Base-by-base conservation (phyloP, 2,797 vertebrate genomes). In the Gymnodraco acuticeps region DNA sequence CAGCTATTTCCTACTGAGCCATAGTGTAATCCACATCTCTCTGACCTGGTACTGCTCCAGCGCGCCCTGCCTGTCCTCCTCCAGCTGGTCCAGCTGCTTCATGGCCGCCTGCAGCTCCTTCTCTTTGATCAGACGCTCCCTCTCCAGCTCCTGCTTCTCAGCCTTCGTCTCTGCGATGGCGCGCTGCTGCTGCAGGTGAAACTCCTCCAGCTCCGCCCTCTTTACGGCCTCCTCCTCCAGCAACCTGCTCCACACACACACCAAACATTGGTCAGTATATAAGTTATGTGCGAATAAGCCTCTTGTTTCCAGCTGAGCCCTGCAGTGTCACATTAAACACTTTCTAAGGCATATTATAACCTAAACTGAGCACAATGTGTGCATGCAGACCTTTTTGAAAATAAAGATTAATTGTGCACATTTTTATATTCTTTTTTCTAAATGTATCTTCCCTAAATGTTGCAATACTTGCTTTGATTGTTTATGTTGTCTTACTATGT, bases 31-130 rank as follows among this genome's bases (percentile, higher is more conserved):
- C 3, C 10, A n/a, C 14, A 50, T 48, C 38, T 12, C 10, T 48
- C 91, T 91, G 69, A 99, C 98, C 97, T 98, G 95, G 0, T 99
- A 99, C 65, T 98, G 97, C 89, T 97, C 94, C 45, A 98, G 95
- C 0, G 97, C 97, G 27, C 96, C 95, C 47, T 96, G 94, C 56
- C 98, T 94, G 85, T 99, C 97, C 0, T 82, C 59, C 88, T 99
- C 97, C 48, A 99, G 95, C 72, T 94, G 93, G 1, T 95, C 94
- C 90, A 99, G 95, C 70, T 99, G 98, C 11, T 83, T 64, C 97
- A 98, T 96, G n/a, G 98, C 98, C 0, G 93, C 95, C 75, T 97
- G 93, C 71, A 99, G 94, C 9, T 96, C 98, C 1, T 0, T 89
- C 48, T 99, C 98, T 71, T 99, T 98, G 67, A 93, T 84, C 77